Base-by-base conservation (phyloP, 2,113 vertebrate genomes). In the Smithornis capensis region DNA sequence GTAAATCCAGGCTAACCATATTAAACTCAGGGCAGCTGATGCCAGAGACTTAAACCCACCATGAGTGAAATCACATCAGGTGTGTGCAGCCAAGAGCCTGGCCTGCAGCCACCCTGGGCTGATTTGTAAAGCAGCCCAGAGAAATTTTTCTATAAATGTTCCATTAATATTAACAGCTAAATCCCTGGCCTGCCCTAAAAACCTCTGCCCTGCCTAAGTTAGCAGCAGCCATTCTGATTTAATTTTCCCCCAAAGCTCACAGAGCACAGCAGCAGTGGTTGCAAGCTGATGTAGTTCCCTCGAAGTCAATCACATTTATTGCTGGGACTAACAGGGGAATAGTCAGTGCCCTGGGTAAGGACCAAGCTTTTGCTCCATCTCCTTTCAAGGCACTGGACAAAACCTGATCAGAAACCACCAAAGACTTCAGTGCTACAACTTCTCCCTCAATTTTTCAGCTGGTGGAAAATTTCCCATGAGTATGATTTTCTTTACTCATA, bases 1-100 rank as follows among this genome's bases (percentile, higher is more conserved):
- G 89, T 79, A 95, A 95, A 94, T 91, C 78, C 83, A 75, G n/a
- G 44, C 47, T 91, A 87, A 92, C 56, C 23, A 5, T 17, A 87
- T 84, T 76, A 89, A 91, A 81, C 69, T 16, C 84, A 22, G 75
- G 52, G 73, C 62, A 87, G 52, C 29, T 49, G 37, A 40, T 2
- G 9, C 31, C 64, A 69, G 78, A 71, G 42, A 40, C 92, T 75
- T 56, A 65, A 91, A 95, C 85, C 78, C 38, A 25, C 12, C 73
- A 8, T 0, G 1, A 84, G 52, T 12, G 44, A 24, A 87, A 77
- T 44, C 40, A 33, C 40, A 52, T 40, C 44, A 76, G 65, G 81
- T 75, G 49, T 21, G 8, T 14, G 73, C 94, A 92, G 71, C 38
- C 81, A 74, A 21, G 25, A 91, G 83, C 91, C 42, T 93, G 95